Base-by-base conservation (phyloP, 2,888 invertebrate genomes). In the Apoda limacodes region DNA sequence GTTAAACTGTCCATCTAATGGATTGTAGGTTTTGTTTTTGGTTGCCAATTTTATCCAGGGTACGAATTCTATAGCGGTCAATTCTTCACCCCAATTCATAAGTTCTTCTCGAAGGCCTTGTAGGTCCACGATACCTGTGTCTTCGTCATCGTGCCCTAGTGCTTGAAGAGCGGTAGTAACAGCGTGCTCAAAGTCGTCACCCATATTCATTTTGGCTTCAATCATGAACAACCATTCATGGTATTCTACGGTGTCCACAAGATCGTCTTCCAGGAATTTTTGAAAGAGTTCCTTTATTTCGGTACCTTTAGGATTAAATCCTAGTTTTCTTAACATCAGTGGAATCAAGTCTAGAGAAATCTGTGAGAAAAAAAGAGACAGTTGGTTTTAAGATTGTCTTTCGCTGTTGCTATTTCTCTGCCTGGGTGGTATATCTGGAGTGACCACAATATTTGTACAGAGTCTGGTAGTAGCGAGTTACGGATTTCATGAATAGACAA, bases 191-290 rank as follows among this genome's bases (percentile, higher is more conserved):
- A 71, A 63, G 22, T 76, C 78, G 31, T 80, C 80, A 1, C 74
- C 75, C 69, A 62, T 65, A 9, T 35, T 48, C 49, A 74, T 64
- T 47, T 80, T 80, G 4, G 66, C 68, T 50, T 80, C 80, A n/a
- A 80, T 60, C 72, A 80, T 80, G 24, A 63, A 59, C 7, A 65
- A 45, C 55, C 59, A 78, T 37, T 78, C 76, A 34, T 71, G 71
- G 10, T 53, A 62, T 33, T 76, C 75, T 0, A 78, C 68, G 0
- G 63, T 70, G 26, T 80, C 80, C 0, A 72, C 75, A 0, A 57
- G 45, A 3, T 80, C 76, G 29, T 78, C 76, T 56, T 78, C 80
- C 1, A 80, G 50, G 40, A 76, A 69, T 25, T 45, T 46, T 31
- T 36, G 39, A 22, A 53, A 74, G 1, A 80, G 45, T 33, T 66